Percentiles rank a stretch among this genome's conserved stretches.
Conservation (phyloP, 2,797 vertebrate species). For the Hyperoplus immaculatus region DNA sequence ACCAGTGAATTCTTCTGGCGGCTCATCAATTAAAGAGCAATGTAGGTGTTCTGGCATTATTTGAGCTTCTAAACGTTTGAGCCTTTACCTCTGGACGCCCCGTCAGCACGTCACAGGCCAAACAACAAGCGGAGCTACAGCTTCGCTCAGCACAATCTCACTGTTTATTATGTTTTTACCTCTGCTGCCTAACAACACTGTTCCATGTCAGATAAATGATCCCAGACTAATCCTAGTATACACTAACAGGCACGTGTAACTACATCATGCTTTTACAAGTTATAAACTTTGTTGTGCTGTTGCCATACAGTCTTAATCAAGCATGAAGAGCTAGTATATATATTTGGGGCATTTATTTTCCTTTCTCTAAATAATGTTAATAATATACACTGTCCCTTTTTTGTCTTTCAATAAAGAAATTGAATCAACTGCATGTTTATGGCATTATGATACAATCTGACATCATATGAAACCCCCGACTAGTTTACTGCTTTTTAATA, state of each 20-base stretch:
- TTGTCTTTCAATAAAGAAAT: no score
- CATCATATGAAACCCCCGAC: conserved; percentile 4
- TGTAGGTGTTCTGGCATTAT: conserved; percentile 44
- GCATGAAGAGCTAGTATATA: no score
- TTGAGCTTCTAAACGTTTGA: conserved; percentile 47
- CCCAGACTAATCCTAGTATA: conserved; percentile 32
- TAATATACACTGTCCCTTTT: no score
- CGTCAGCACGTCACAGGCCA: conserved; percentile 71
- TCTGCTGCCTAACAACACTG: conserved; percentile 25
- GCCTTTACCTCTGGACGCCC: conserved; percentile 43
- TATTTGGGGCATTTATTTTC: no score
- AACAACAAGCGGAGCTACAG: conserved; percentile 49
- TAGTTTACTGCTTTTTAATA: conserved; percentile 17
- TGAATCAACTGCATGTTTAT: neutral
- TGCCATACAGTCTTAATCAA: conserved; percentile 13
- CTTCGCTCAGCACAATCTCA: conserved; percentile 63
- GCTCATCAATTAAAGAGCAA: conserved; percentile 19
- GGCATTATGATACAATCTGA: neutral
- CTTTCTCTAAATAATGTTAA: no score
- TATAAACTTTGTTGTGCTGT: neutral
- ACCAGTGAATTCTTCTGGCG: neutral
- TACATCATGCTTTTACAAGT: conserved; percentile 23
- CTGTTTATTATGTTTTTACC: conserved; percentile 68
- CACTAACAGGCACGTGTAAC: neutral
- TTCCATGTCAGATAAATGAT: conserved; percentile 46